Evolutionary conservation across 1,140 invertebrate species (phyloP).

Genomic region (Bombus affinis): DNA sequence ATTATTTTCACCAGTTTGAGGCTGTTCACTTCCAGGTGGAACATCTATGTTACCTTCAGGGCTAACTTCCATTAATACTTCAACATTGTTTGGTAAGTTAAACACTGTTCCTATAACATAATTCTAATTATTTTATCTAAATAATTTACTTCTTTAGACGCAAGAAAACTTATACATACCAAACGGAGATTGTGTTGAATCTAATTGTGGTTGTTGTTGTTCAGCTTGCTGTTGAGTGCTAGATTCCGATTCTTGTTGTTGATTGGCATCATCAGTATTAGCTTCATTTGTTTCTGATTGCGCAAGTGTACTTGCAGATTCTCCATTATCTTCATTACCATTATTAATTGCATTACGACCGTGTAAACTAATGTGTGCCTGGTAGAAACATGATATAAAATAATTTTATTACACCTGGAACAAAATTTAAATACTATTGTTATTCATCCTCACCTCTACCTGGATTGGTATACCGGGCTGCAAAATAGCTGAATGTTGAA

Average conservation of each 20-base stretch:
- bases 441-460: conserved; percentile 81
- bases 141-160: not conserved
- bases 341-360: conserved; percentile 73
- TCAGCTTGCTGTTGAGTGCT: conserved; percentile 67
- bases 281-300: conserved; percentile 62
- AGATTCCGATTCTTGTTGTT: conserved; percentile 60
- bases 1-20: conserved; percentile 72
- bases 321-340: conserved; percentile 70
- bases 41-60: conserved; percentile 83
- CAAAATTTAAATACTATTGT: not conserved
- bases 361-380: conserved; percentile 84
- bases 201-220: conserved; percentile 41
- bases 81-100: conserved; percentile 83
- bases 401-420: not conserved
- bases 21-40: conserved; percentile 71
- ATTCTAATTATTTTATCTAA: conserved; percentile 15
- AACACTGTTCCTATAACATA: conserved; percentile 74
- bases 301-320: conserved; percentile 64
- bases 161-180: conserved; percentile 54
- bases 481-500: conserved; percentile 87
- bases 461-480: conserved; percentile 87
- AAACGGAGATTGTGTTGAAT: conserved; percentile 69
- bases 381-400: conserved; percentile 37
- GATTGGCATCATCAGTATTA: conserved; percentile 55
- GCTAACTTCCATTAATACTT: conserved; percentile 88